Conservation (phyloP, 2,888 invertebrate species). For the Ennomos erosarius region DNA sequence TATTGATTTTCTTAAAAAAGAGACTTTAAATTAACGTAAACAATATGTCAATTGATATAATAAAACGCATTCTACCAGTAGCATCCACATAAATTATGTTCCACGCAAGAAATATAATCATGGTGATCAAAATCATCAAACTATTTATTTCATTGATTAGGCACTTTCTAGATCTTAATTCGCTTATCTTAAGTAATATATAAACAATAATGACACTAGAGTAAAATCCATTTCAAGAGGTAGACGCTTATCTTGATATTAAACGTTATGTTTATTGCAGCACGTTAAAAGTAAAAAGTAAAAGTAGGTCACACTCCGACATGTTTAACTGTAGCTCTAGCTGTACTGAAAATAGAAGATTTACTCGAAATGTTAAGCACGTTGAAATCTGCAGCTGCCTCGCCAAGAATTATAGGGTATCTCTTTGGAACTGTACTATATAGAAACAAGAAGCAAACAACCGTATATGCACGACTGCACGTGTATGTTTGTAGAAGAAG, state of each 20-base stretch:
- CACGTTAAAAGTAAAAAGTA: too few relatives aligned
- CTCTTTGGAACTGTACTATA: slow-evolving; percentile 55
- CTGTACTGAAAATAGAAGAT: slow-evolving; percentile 35
- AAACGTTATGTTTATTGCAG: slow-evolving; percentile 9
- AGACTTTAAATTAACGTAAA: too few relatives aligned
- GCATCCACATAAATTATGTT: too few relatives aligned
- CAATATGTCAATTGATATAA: too few relatives aligned
- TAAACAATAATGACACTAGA: not conserved
- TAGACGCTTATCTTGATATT: slow-evolving; percentile 16
- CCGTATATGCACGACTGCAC: slow-evolving; percentile 48
- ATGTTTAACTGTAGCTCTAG: slow-evolving; percentile 28
- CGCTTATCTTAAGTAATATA: too few relatives aligned
- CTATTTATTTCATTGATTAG: too few relatives aligned
- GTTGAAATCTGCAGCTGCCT: slow-evolving; percentile 43
- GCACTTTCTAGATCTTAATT: too few relatives aligned
- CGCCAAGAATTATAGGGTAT: slow-evolving; percentile 51
- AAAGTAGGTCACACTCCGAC: slow-evolving; percentile 25
- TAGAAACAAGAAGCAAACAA: slow-evolving; percentile 56
- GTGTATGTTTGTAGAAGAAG: not conserved
- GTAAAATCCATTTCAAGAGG: slow-evolving; percentile 4
- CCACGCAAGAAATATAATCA: too few relatives aligned
- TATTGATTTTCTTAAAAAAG: too few relatives aligned
- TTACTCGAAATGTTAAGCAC: slow-evolving; percentile 41
- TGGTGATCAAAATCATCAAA: too few relatives aligned
- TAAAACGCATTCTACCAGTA: too few relatives aligned